Conservation (phyloP, 2,888 invertebrate genomes). For the Lithophane ornitopus region DNA sequence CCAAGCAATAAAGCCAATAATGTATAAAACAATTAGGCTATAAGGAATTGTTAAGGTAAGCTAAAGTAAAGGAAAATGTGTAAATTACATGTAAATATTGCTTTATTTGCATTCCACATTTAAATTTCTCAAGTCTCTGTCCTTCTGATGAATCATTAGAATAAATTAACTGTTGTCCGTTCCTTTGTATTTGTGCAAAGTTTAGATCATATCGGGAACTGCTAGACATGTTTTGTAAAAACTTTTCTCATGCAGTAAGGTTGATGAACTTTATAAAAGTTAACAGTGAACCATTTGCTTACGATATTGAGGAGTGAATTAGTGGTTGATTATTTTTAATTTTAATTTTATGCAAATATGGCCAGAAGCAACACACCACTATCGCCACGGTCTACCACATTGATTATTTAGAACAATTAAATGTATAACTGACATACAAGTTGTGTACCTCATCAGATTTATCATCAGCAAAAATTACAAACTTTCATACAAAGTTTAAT, state of each 20-base stretch:
- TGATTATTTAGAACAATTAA: not conserved
- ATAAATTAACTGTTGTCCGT: slow-evolving; percentile 47
- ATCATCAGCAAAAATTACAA: too few species aligned
- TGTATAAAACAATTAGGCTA: slow-evolving; percentile 24
- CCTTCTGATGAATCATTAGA: slow-evolving; percentile 55
- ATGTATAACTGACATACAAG: not conserved
- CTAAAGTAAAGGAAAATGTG: slow-evolving; percentile 34
- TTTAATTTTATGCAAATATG: too few species aligned
- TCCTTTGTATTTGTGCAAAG: slow-evolving; percentile 56
- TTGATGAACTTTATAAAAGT: slow-evolving; percentile 47
- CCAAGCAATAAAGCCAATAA: slow-evolving; percentile 2
- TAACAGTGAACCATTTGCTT: slow-evolving; percentile 32
- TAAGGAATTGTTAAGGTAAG: slow-evolving; percentile 6
- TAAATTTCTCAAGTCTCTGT: slow-evolving; percentile 34
- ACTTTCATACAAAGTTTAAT: too few species aligned
- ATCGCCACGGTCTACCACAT: not conserved
- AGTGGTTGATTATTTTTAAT: not conserved
- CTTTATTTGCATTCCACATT: slow-evolving; percentile 50
- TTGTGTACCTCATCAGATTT: too few species aligned
- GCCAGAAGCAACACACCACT: too few species aligned
- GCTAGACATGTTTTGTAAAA: slow-evolving; percentile 24
- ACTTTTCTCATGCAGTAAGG: slow-evolving; percentile 41
- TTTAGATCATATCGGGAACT: slow-evolving; percentile 51
- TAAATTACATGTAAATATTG: slow-evolving; percentile 31
- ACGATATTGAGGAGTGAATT: not conserved